phyloP scores from a whole-genome alignment of 2,888 invertebrate species.

The Tiphia femorata region DNA sequence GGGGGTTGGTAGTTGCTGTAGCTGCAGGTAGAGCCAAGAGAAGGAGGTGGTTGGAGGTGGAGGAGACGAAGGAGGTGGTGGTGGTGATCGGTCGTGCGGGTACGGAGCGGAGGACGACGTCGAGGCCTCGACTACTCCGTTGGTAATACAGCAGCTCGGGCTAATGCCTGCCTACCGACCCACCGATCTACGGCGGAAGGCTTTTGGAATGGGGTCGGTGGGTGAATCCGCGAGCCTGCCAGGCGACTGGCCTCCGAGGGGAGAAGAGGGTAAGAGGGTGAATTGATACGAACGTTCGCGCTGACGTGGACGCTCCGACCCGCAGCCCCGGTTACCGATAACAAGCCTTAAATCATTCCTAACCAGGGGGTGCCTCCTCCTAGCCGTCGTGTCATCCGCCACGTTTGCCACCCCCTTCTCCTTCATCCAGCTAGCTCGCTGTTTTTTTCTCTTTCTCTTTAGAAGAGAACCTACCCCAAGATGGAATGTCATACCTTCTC shows the following conservation, averaged over 20 bases:
- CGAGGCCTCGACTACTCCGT: too few species aligned
- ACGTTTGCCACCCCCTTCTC: conserved; percentile 4
- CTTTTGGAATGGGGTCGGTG: not conserved
- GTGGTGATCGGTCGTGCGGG: conserved; percentile 4
- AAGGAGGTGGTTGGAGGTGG: not conserved
- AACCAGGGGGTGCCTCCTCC: conserved; percentile 12
- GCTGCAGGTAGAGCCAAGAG: too few species aligned
- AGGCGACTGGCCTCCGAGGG: conserved; percentile 7
- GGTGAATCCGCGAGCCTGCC: not conserved
- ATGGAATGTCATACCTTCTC: not conserved
- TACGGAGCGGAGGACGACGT: not conserved
- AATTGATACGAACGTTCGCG: conserved; percentile 51
- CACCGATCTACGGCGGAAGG: not conserved
- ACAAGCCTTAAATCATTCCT: conserved; percentile 58
- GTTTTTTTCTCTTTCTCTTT: conserved; percentile 22
- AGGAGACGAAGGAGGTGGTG: conserved; percentile 15
- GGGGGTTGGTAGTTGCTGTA: too few species aligned
- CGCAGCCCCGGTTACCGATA: conserved; percentile 46
- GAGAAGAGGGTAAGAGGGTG: conserved; percentile 23
- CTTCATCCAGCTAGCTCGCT: not conserved
- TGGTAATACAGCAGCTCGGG: conserved; percentile 2
- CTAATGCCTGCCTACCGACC: conserved; percentile 1
- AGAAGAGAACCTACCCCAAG: conserved; percentile 8
- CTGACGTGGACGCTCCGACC: conserved; percentile 50
- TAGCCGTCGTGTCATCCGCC: not conserved